These are phyloP conservation scores for Lepeophtheirus salmonis DNA, from an alignment of 1,140 invertebrate genomes.

Conservation along the genomic window DNA sequence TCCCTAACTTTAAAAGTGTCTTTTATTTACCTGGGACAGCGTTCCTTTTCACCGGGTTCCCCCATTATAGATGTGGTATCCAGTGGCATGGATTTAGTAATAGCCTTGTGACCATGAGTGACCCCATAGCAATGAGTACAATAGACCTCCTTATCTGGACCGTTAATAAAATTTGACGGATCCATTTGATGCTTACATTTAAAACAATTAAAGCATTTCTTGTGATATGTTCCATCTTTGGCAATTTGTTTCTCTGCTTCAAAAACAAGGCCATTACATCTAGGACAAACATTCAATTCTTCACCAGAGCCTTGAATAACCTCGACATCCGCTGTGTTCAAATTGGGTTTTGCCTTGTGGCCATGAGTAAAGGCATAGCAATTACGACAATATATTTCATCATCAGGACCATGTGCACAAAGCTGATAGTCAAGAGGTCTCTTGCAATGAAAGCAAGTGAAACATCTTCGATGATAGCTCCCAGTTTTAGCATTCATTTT, in stretches of 20 bases:
- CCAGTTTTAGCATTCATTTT: conserved; percentile 22
- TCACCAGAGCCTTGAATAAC: not conserved
- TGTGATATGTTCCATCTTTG: conserved; percentile 30
- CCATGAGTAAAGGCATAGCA: conserved; percentile 63
- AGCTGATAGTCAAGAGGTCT: conserved; percentile 73
- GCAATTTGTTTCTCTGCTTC: conserved; percentile 81
- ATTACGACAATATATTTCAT: conserved; percentile 68
- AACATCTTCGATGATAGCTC: conserved; percentile 83
- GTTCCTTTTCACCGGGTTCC: conserved; percentile 47
- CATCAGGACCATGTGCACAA: conserved; percentile 59
- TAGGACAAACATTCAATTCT: conserved; percentile 25
- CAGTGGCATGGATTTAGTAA: conserved; percentile 14
- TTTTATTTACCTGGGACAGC: conserved; percentile 72
- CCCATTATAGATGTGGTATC: conserved; percentile 73
- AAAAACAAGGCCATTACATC: conserved; percentile 56
- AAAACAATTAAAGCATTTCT: conserved; percentile 17
- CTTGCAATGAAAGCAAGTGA: conserved; percentile 70
- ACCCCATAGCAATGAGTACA: conserved; percentile 35
- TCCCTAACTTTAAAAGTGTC: too few species aligned
- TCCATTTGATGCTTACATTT: conserved; percentile 18
- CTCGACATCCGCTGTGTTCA: conserved; percentile 12
- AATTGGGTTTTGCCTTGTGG: conserved; percentile 36
- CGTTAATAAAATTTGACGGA: conserved; percentile 37
- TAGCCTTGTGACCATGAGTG: conserved; percentile 25
- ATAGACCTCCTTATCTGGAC: conserved; percentile 79